phyloP scores from a whole-genome alignment of 2,797 vertebrate genomes.

The Microchirus variegatus region DNA sequence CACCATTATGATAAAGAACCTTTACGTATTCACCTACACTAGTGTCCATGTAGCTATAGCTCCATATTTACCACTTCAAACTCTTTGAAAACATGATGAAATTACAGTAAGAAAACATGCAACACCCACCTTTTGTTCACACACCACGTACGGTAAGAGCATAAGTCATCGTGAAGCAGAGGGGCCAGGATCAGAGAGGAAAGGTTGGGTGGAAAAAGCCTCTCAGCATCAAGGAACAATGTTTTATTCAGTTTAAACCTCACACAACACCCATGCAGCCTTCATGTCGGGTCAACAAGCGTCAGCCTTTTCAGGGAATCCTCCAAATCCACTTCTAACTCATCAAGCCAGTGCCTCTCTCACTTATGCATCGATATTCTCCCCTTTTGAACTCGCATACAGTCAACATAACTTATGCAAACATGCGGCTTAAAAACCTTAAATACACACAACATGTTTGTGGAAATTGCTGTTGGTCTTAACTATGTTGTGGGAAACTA shows the following conservation, averaged over 20 bases:
- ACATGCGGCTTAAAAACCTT: too few species aligned
- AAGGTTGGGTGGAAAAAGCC: conserved; percentile 51
- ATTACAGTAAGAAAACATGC: neutral
- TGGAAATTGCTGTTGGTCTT: too few species aligned
- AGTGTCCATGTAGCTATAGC: neutral
- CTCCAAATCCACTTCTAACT: conserved; percentile 26
- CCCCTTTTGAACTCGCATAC: too few species aligned
- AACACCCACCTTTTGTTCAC: conserved; percentile 29
- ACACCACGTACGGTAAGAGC: conserved; percentile 13
- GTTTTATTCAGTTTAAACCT: conserved; percentile 46
- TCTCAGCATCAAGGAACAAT: conserved; percentile 44
- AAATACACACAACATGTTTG: too few species aligned
- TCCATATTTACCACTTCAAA: neutral
- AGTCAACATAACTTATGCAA: too few species aligned
- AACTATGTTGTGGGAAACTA: too few species aligned
- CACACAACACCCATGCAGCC: conserved; percentile 31
- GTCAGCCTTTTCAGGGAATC: conserved; percentile 53
- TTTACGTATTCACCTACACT: too few species aligned
- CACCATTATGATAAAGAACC: too few species aligned
- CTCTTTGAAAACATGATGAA: neutral
- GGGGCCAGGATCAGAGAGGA: conserved; percentile 28
- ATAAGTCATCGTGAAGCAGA: conserved; percentile 15
- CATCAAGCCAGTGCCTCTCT: neutral
- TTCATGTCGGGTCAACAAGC: conserved; percentile 20
- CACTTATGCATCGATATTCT: too few species aligned